Percentiles rank a stretch among this genome's conserved stretches.
phyloP scores from a whole-genome alignment of 2,797 vertebrate genomes.

The Miichthys miiuy region DNA sequence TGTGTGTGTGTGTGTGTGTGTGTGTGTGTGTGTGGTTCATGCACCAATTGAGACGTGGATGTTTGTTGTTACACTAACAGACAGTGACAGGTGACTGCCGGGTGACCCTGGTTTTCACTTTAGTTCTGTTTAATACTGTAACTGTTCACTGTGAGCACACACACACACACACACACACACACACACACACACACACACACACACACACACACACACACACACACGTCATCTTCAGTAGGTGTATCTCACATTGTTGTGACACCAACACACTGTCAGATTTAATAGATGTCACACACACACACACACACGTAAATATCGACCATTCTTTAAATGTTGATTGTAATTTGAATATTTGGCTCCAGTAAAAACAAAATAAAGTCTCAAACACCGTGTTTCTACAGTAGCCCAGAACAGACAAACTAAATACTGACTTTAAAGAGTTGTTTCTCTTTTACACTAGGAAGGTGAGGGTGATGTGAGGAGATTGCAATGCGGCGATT shows the following conservation, averaged over 20 bases:
- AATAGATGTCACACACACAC: background rate
- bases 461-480: too few species aligned
- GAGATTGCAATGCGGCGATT: too few species aligned
- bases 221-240: background rate
- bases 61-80: conserved; percentile 14
- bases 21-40: background rate
- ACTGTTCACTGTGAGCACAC: background rate
- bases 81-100: conserved; percentile 39
- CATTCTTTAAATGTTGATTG: too few species aligned
- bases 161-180: background rate
- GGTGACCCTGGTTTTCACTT: conserved; percentile 36
- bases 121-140: conserved; percentile 11
- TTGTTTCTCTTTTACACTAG: too few species aligned
- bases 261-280: background rate
- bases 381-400: too few species aligned
- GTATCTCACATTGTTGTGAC: conserved; percentile 2
- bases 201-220: background rate
- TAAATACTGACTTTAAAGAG: too few species aligned
- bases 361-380: too few species aligned
- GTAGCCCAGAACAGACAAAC: too few species aligned
- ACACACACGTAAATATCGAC: background rate
- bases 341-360: too few species aligned
- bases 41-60: background rate
- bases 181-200: too few species aligned
- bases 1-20: conserved; percentile 11